These are phyloP conservation scores for Spodoptera frugiperda DNA, from an alignment of 1,140 invertebrate species.

Conservation along the genomic window DNA sequence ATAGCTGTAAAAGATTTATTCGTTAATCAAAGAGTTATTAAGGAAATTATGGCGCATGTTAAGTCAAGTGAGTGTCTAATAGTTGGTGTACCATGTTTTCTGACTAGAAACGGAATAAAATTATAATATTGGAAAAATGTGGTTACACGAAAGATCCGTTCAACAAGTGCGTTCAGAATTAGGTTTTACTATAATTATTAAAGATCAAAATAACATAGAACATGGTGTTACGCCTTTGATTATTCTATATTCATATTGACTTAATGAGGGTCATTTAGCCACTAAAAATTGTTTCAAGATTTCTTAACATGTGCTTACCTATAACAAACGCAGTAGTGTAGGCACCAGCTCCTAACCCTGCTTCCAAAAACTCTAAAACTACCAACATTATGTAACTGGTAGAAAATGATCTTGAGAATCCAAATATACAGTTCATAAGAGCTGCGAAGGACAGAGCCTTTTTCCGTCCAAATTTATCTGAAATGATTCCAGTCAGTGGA, in stretches of 20 bases:
- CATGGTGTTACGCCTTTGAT: too few species aligned
- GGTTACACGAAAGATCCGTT: too few species aligned
- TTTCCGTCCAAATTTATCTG: slow-evolving; percentile 89
- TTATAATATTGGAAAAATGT: background rate
- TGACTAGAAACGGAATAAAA: background rate
- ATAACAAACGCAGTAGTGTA: slow-evolving; percentile 88
- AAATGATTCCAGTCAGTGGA: slow-evolving; percentile 89
- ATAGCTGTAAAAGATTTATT: slow-evolving; percentile 87
- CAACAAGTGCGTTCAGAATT: too few species aligned
- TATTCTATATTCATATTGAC: too few species aligned
- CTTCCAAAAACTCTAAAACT: slow-evolving; percentile 89
- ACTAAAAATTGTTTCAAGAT: background rate
- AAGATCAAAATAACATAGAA: too few species aligned
- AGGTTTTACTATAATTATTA: too few species aligned
- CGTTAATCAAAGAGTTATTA: background rate
- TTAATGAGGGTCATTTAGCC: too few species aligned
- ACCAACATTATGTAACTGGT: slow-evolving; percentile 88
- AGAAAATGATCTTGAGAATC: slow-evolving; percentile 89
- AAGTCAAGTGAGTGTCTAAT: too few species aligned
- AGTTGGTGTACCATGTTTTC: too few species aligned
- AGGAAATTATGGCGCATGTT: background rate
- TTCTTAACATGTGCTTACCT: slow-evolving; percentile 74
- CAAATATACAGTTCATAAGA: slow-evolving; percentile 87
- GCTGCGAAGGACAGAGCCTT: slow-evolving; percentile 87
- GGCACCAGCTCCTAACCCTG: slow-evolving; percentile 87